Evolutionary conservation across 2,113 vertebrate genomes (phyloP), one percentile per base, ranked within the genome.

Genomic region (Pelobates fuscus): DNA sequence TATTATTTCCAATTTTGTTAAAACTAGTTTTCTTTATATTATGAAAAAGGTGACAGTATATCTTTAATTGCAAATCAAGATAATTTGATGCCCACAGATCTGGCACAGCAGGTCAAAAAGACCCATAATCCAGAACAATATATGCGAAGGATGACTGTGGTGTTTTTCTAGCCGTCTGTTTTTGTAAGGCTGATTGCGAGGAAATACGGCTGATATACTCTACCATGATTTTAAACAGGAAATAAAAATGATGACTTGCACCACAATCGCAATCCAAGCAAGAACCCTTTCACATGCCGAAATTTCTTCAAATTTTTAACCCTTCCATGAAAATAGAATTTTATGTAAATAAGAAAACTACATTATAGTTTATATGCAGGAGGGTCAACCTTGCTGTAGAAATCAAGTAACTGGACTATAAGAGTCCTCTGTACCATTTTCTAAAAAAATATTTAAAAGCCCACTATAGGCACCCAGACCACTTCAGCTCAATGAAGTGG

Each of bases 161-260:
- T 14, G 44, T 15, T 6, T 46, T 15, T 46, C 12, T 41, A 46
- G 17, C 17, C 17, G 11, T 49, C 3, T 63, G 61, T 32, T 68
- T 55, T 55, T 8, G 21, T 41, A 55, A 10, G 49, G 15, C 12
- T 69, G 30, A 25, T 41, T 58, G 52, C 29, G 8, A 29, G 54
- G 30, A 70, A 26, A 21, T 43, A n/a, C 12, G 23, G 52, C 46
- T 46, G n/a, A 46, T 3, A 70, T 59, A 55, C 18, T n/a, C 26
- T 17, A 24, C n/a, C 20, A 57, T 25, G 8, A 32, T 37, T 69
- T 58, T 41, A 58, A 69, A 41, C 67, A 69, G 52, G 52, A 70
- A 70, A 59, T 70, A 27, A 27, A 70, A 43, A 26, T 44, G 12
- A 70, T 70, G 32, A 70, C 54, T 70, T 5, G 52, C 29, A 70